Conservation (phyloP, 2,113 vertebrate species). For the Poeciliopsis prolifica region DNA sequence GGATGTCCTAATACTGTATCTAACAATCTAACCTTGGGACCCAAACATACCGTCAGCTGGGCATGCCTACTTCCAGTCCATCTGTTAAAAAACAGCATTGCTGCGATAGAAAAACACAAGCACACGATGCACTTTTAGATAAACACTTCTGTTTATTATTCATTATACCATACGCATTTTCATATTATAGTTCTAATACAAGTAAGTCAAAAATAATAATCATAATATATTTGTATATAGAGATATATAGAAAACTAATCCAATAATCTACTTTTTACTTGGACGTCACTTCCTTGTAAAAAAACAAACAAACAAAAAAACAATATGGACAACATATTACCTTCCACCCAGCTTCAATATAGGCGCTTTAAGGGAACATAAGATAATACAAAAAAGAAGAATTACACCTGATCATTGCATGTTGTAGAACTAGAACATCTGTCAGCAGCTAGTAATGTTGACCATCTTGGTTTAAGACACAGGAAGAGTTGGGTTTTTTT, state of each 20-base stretch:
- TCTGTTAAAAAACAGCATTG: background rate
- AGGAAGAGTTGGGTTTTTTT: conserved; percentile 63
- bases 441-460: conserved; percentile 73
- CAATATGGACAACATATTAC: conserved; percentile 69
- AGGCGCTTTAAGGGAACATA: conserved; percentile 72
- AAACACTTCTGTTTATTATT: conserved; percentile 82
- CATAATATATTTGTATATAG: conserved; percentile 73
- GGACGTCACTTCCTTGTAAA: conserved; percentile 76
- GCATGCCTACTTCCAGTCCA: background rate
- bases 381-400: conserved; percentile 75
- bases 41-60: background rate
- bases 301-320: conserved; percentile 54
- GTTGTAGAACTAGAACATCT: conserved; percentile 75
- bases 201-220: conserved; percentile 85
- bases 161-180: conserved; percentile 77
- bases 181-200: conserved; percentile 81
- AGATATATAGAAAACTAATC: conserved; percentile 85
- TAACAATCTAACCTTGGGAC: background rate
- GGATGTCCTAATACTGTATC: background rate
- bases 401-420: conserved; percentile 77
- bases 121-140: conserved; percentile 66
- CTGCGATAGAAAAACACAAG: background rate
- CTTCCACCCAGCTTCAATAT: conserved; percentile 73
- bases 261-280: conserved; percentile 80
- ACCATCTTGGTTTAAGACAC: conserved; percentile 77